phyloP scores from a whole-genome alignment of 2,113 vertebrate genomes.

The Odontophorus gujanensis region DNA sequence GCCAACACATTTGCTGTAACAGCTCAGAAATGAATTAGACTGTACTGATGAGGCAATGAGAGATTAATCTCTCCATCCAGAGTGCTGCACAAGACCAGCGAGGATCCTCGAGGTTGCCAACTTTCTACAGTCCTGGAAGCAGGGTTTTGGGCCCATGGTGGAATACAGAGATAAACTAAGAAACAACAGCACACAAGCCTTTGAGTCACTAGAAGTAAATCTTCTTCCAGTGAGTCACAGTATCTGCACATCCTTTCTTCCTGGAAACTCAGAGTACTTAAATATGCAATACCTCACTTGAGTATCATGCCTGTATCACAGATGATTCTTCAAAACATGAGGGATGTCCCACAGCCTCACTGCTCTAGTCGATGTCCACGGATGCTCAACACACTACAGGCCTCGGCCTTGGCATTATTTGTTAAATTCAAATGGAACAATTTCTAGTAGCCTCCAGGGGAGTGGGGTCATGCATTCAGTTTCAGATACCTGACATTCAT shows the following conservation, averaged over 20 bases:
- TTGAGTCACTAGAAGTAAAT: constrained; percentile 43
- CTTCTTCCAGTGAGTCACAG: constrained; percentile 44
- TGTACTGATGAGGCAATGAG: rapidly evolving
- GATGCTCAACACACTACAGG: background rate
- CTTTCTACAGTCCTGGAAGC: background rate
- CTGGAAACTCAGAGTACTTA: background rate
- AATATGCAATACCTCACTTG: background rate
- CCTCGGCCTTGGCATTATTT: background rate
- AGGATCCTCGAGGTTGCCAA: background rate
- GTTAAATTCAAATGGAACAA: background rate
- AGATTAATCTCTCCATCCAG: background rate
- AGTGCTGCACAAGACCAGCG: background rate
- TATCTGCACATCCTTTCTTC: constrained; percentile 31
- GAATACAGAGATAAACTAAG: background rate
- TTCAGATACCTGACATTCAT: background rate
- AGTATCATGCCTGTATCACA: background rate
- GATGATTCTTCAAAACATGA: background rate
- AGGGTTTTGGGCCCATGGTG: background rate
- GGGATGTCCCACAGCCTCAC: background rate
- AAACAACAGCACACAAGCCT: background rate
- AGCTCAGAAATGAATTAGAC: background rate
- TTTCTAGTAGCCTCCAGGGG: constrained; percentile 13
- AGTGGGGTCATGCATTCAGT: background rate
- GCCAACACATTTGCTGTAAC: background rate
- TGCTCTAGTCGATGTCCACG: background rate